A percentile compares a stretch with the other conserved stretches of the same genome.
These are phyloP conservation scores for Machimus atricapillus DNA, from an alignment of 2,888 invertebrate genomes.

Conservation along the genomic window DNA sequence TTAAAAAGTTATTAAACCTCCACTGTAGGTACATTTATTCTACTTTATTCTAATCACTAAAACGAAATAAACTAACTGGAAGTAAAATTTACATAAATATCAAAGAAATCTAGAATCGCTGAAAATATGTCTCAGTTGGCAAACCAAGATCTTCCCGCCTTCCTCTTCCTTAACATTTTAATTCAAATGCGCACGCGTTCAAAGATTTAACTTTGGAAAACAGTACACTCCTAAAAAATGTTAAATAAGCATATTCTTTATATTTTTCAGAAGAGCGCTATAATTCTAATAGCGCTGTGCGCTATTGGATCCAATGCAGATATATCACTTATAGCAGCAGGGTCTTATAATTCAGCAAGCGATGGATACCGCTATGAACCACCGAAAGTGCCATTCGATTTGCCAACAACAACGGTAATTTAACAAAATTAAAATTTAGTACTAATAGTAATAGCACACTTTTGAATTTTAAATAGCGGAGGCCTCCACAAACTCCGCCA, in stretches of 20 bases:
- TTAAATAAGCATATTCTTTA: not conserved
- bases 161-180: not conserved
- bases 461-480: not conserved
- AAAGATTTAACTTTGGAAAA: not conserved
- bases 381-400: constrained; percentile 18
- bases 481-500: constrained; percentile 2
- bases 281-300: constrained; percentile 26
- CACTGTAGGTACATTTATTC: too few relatives aligned
- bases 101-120: not conserved
- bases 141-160: not conserved
- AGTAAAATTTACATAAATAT: not conserved
- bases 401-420: constrained; percentile 2
- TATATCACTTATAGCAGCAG: constrained; percentile 12
- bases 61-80: too few relatives aligned
- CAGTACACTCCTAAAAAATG: not conserved
- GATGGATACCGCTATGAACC: constrained; percentile 19
- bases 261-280: constrained; percentile 14
- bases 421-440: not conserved
- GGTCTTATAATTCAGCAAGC: constrained; percentile 5
- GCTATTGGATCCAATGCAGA: constrained; percentile 16
- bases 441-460: not conserved
- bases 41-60: too few relatives aligned
- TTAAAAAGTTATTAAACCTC: too few relatives aligned
- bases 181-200: not conserved
- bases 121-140: not conserved